Evolutionary conservation across 2,888 invertebrate species (phyloP).

Genomic region (Theretra japonica): DNA sequence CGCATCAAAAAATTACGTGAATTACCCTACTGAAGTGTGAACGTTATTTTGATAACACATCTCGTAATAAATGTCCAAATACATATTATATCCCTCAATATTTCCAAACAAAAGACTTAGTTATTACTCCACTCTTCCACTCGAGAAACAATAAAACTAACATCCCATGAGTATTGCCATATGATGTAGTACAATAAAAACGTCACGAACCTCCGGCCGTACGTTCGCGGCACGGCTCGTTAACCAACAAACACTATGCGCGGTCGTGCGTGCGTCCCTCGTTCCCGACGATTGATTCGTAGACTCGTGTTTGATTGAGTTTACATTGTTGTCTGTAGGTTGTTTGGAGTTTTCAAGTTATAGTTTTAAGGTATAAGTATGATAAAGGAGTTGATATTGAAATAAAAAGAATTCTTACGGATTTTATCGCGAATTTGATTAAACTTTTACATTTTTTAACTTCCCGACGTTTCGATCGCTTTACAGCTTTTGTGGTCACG

Average conservation of each 20-base stretch:
- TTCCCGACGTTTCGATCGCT: too few relatives aligned
- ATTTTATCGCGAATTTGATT: too few relatives aligned
- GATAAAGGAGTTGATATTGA: too few relatives aligned
- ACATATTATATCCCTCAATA: too few relatives aligned
- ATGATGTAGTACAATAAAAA: slow-evolving; percentile 22
- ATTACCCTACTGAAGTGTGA: too few relatives aligned
- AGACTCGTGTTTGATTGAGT: neutral
- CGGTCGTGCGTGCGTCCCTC: slow-evolving; percentile 18
- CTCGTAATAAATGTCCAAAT: too few relatives aligned
- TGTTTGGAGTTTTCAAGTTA: neutral
- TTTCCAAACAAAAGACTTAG: neutral
- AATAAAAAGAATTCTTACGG: too few relatives aligned
- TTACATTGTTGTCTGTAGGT: neutral
- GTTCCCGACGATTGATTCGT: slow-evolving; percentile 5
- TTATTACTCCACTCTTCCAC: neutral
- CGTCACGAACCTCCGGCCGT: slow-evolving; percentile 20
- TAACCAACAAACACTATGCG: slow-evolving; percentile 19
- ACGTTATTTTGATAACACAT: too few relatives aligned
- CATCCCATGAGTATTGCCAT: neutral
- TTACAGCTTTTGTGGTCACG: too few relatives aligned
- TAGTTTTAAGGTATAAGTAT: neutral
- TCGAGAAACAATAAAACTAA: neutral
- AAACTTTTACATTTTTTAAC: too few relatives aligned
- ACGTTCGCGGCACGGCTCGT: slow-evolving; percentile 21
- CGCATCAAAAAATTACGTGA: too few relatives aligned